Percentiles rank a stretch among this genome's conserved stretches.
These are phyloP conservation scores for Sorex maritimensis DNA, from an alignment of 2,797 vertebrate species.

Conservation along the genomic window DNA sequence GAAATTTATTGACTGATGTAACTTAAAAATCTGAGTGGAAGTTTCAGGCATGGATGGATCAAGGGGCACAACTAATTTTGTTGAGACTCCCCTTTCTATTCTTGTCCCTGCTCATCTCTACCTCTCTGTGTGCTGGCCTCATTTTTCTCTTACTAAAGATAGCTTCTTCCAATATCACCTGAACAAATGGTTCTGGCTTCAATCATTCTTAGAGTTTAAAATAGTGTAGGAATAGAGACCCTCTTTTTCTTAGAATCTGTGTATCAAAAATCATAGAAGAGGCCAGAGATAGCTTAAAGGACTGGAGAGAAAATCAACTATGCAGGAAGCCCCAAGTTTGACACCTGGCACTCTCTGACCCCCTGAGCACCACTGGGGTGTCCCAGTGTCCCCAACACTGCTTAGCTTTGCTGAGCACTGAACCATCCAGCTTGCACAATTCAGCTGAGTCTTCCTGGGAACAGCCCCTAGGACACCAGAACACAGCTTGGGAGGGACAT, in stretches of 20 bases:
- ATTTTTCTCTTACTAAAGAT: conserved; percentile 71
- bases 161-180: conserved; percentile 37
- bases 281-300: too few species aligned
- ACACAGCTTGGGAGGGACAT: too few species aligned
- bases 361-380: too few species aligned
- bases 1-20: conserved; percentile 7
- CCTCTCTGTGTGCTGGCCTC: conserved; percentile 31
- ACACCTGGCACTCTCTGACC: too few species aligned
- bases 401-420: too few species aligned
- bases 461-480: too few species aligned
- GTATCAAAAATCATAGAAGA: conserved; percentile 24
- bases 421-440: too few species aligned
- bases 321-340: too few species aligned
- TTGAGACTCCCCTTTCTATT: conserved; percentile 55
- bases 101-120: conserved; percentile 25
- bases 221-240: conserved; percentile 39
- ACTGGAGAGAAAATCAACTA: too few species aligned
- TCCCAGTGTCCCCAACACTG: too few species aligned
- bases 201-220: conserved; percentile 48
- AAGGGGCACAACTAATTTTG: conserved; percentile 32
- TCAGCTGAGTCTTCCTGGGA: too few species aligned
- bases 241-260: conserved; percentile 8
- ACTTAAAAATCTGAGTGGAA: conserved; percentile 43
- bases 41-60: conserved; percentile 42
- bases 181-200: conserved; percentile 44